Percentiles rank a stretch among this genome's conserved stretches.
Evolutionary conservation across 2,888 invertebrate genomes (phyloP).

Genomic region (Agrochola macilenta): DNA sequence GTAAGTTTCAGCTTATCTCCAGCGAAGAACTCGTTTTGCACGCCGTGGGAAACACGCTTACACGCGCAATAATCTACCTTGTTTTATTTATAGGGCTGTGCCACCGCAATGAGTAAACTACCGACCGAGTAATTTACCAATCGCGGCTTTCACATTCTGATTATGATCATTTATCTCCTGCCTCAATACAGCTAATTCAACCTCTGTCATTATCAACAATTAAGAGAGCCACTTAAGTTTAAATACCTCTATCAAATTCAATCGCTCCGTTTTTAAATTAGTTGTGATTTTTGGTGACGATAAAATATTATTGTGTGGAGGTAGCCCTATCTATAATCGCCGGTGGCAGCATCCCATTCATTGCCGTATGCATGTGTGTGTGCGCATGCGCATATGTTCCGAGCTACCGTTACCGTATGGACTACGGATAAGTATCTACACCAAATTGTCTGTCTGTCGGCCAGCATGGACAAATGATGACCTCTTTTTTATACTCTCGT

Average conservation of each 20-base stretch:
- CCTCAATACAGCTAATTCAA: conserved; percentile 65
- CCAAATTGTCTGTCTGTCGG: conserved; percentile 77
- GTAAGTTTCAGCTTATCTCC: conserved; percentile 88
- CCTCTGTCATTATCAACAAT: conserved; percentile 60
- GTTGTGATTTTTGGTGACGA: conserved; percentile 66
- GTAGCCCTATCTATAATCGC: conserved; percentile 80
- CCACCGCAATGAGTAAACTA: conserved; percentile 64
- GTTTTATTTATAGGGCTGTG: conserved; percentile 85
- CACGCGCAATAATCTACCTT: conserved; percentile 85
- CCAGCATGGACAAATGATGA: conserved; percentile 76
- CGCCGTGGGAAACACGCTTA: conserved; percentile 88
- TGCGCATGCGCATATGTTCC: conserved; percentile 63
- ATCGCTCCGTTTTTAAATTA: conserved; percentile 65
- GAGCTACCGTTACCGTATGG: conserved; percentile 81
- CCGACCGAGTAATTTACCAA: conserved; percentile 67
- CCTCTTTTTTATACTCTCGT: conserved; percentile 76
- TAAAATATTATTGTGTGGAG: conserved; percentile 67
- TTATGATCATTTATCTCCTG: conserved; percentile 67
- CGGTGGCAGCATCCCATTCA: conserved; percentile 86
- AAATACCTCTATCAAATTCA: conserved; percentile 65
- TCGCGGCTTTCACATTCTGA: conserved; percentile 74
- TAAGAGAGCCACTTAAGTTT: conserved; percentile 56
- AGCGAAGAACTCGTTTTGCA: conserved; percentile 87
- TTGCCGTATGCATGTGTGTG: conserved; percentile 72
- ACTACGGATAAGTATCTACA: conserved; percentile 75